Base-by-base conservation (phyloP, 2,113 vertebrate genomes). In the Onychostruthus taczanowskii region DNA sequence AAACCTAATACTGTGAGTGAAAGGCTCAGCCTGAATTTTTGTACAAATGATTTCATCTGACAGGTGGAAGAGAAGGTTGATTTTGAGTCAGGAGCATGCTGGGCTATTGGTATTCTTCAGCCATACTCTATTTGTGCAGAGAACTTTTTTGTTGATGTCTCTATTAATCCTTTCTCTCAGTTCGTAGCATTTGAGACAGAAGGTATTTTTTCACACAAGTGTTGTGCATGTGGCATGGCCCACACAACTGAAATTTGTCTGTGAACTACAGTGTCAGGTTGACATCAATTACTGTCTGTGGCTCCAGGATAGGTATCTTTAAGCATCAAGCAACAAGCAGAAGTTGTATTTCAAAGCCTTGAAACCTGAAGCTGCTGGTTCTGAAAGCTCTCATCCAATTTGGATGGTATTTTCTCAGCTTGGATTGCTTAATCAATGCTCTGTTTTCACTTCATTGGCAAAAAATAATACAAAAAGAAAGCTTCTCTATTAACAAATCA, bases 381-480 rank as follows among this genome's bases (percentile, higher is more conserved):
- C 63, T 89, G 75, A 95, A 94, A 91, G 50, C 55, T 91, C 30
- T 91, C 63, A 68, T 86, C 81, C 66, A 74, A 55, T 90, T 91
- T 83, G 55, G 59, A 44, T 74, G 74, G 82, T 63, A 72, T 85
- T 83, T 85, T 96, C 82, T 94, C 59, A 80, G 49, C 59, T 87
- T 90, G 58, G 50, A 69, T 95, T 91, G 70, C 67, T 96, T 95
- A 89, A 94, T 94, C 69, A 84, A 67, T 95, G 66, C 59, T 87
- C 67, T 89, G 33, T 83, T 90, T 93, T 89, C 46, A 80, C 59
- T 91, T 80, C 47, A 86, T 74, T 0, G 11, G 78, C 23, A 84
- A 84, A 86, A 88, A 70, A 68, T 46, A 78, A 74, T 74, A 69
- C 16, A 50, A n/a, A 93, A 70, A 75, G 63, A 91, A 94, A 91